phyloP scores from a whole-genome alignment of 2,113 vertebrate species.

The Theropithecus gelada region DNA sequence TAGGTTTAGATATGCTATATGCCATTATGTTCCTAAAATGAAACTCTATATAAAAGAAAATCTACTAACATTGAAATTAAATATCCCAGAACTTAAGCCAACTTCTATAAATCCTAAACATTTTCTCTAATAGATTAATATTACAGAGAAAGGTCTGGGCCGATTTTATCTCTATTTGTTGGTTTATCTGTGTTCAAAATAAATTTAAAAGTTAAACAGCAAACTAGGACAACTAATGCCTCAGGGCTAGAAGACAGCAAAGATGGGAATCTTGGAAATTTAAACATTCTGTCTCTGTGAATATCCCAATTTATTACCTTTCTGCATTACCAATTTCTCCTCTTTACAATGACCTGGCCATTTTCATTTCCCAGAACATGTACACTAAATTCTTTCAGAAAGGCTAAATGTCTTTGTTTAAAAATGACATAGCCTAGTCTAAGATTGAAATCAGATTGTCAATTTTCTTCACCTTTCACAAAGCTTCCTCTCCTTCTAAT shows the following conservation, averaged over 20 bases:
- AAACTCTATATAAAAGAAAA: not conserved
- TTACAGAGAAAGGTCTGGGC: not conserved
- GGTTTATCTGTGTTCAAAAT: slow-evolving; percentile 49
- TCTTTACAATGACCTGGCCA: not conserved
- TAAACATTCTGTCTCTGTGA: not conserved
- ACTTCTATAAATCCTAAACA: not conserved
- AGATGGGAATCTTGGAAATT: not conserved
- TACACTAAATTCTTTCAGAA: not conserved
- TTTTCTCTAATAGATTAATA: slow-evolving; percentile 44
- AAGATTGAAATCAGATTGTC: slow-evolving; percentile 23
- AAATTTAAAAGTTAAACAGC: slow-evolving; percentile 60
- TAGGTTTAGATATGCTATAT: not conserved
- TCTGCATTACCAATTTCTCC: not conserved
- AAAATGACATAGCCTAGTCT: not conserved
- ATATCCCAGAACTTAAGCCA: not conserved
- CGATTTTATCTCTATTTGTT: slow-evolving; percentile 31
- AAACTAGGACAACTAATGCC: slow-evolving; percentile 45
- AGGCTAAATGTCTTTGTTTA: slow-evolving; percentile 38
- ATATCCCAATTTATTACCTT: not conserved
- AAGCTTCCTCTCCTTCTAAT: not conserved
- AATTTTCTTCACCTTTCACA: slow-evolving; percentile 34
- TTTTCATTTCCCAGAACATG: not conserved
- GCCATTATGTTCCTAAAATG: not conserved
- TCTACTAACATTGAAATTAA: not conserved
- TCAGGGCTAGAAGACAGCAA: slow-evolving; percentile 4